Evolutionary conservation across 2,888 invertebrate genomes (phyloP), one percentile per base, ranked within the genome.

Genomic region (Brachylomia viminalis): DNA sequence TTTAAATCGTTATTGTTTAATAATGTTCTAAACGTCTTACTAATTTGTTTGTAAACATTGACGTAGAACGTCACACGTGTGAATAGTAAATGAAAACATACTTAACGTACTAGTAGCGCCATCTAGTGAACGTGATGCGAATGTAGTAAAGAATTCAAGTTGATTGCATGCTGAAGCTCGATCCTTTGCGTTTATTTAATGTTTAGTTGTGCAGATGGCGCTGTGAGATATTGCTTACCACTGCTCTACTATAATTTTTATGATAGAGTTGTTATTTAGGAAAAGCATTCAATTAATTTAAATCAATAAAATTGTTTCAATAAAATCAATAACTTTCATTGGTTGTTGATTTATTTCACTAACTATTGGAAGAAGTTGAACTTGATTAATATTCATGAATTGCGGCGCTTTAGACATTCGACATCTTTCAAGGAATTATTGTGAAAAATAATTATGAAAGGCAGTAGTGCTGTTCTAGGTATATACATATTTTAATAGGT

Each of bases 41-140:
- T 78, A 73, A 79, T 84, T 82, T 87, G 87, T 87, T 88, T 87
- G 80, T 88, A 87, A 87, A 87, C 87, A 87, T 72, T 83, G 71
- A 65, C 83, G 71, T 67, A 67, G 13, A 13, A 33, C 42, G 58
- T 59, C 58, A 81, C 86, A 82, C 83, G 86, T 83, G 86, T 72
- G 73, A 62, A 68, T 64, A 58, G 56, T 49, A 61, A 68, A 62
- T 3, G 13, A 59, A 74, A 68, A 72, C 58, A 49, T 54, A n/a
- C 11, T 30, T 6, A 33, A 38, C 1, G 59, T 23, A 52, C 70
- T 30, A 8, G 62, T 27, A 73, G 6, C 84, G 85, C 86, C 86
- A 86, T 75, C 85, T 85, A 77, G 72, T 45, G 59, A 64, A 30
- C 23, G 20, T 47, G 38, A 11, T 59, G 15, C 10, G 62, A 75